These are phyloP conservation scores for Myotis yumanensis DNA, from an alignment of 2,113 vertebrate species.

Conservation along the genomic window DNA sequence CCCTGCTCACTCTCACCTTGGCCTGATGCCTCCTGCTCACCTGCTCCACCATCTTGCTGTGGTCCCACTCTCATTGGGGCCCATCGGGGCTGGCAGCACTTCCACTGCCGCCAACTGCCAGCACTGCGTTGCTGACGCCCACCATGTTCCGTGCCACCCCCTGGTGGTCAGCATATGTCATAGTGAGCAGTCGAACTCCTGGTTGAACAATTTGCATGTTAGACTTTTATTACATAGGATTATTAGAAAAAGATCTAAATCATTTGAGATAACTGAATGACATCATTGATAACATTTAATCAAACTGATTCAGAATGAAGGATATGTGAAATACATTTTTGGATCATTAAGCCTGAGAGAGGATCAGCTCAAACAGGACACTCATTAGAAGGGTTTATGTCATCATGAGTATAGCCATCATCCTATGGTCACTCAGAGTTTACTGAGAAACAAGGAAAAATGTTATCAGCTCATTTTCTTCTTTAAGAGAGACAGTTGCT, in stretches of 20 bases:
- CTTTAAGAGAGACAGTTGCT: background rate
- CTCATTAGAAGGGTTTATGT: background rate
- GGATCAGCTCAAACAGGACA: background rate
- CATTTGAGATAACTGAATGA: constrained; percentile 26
- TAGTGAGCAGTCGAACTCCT: too few species aligned
- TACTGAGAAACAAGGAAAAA: background rate
- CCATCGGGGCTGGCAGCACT: too few species aligned
- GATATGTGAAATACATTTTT: background rate
- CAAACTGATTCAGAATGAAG: background rate
- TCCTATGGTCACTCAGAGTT: background rate
- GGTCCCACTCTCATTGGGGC: too few species aligned
- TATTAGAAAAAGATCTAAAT: constrained; percentile 22
- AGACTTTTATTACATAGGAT: background rate
- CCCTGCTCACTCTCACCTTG: too few species aligned
- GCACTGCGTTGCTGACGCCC: too few species aligned
- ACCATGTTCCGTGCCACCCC: too few species aligned
- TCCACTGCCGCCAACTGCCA: too few species aligned
- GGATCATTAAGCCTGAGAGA: constrained; percentile 20
- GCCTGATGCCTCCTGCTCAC: too few species aligned
- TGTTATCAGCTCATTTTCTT: background rate
- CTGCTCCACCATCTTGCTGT: too few species aligned
- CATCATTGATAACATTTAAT: constrained; percentile 44
- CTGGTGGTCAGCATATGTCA: too few species aligned
- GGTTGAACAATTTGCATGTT: too few species aligned
- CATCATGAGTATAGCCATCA: background rate